These are phyloP conservation scores for Pristionchus entomophagus DNA, from an alignment of 2,888 invertebrate genomes.

Conservation along the genomic window DNA sequence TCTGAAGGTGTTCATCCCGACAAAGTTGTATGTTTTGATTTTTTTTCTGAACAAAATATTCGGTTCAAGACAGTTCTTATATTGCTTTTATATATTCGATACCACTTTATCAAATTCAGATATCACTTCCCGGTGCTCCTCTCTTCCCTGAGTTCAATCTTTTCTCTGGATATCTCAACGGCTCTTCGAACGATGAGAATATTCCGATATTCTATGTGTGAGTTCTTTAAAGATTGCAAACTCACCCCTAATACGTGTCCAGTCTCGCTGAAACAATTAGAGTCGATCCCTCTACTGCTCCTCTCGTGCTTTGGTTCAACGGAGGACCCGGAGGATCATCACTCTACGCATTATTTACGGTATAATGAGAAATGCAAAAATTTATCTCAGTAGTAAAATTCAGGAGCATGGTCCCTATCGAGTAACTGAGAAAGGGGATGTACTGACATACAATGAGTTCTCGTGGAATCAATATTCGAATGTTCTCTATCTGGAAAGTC, in stretches of 20 bases:
- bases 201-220: not conserved
- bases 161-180: not conserved
- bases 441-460: not conserved
- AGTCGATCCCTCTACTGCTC: constrained; percentile 31
- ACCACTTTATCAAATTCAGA: not conserved
- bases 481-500: constrained; percentile 79
- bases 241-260: too few relatives aligned
- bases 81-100: too few relatives aligned
- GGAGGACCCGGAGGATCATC: constrained; percentile 16
- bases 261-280: not conserved
- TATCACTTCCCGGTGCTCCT: not conserved
- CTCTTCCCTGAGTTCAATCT: not conserved
- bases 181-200: not conserved
- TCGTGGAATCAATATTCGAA: constrained; percentile 76
- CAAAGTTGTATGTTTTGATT: not conserved
- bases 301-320: not conserved
- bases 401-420: constrained; percentile 1
- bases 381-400: too few relatives aligned
- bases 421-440: not conserved
- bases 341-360: not conserved
- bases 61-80: too few relatives aligned
- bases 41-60: not conserved
- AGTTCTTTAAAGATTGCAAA: too few relatives aligned
- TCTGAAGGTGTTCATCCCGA: not conserved
- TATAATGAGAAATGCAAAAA: too few relatives aligned